Evolutionary conservation across 2,797 vertebrate species (phyloP).

Genomic region (Monodelphis domestica): DNA sequence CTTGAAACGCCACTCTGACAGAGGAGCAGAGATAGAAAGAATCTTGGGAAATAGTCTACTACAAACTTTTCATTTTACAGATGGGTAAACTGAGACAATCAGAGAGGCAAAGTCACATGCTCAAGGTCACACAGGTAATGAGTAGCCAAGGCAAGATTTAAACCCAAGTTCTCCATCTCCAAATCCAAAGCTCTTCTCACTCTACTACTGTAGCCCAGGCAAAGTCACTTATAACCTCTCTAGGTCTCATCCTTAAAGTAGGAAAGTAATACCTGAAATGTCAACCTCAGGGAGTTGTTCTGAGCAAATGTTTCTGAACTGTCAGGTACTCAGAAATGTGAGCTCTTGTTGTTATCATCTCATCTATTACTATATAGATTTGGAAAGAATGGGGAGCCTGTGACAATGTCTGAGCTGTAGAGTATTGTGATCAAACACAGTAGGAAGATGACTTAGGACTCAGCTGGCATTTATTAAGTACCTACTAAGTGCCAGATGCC

Average conservation of each 20-base stretch:
- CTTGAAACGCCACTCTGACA: not conserved
- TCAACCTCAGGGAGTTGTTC: not conserved
- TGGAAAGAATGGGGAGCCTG: not conserved
- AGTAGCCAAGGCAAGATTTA: not conserved
- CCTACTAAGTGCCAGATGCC: not conserved
- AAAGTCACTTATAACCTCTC: not conserved
- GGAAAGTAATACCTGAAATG: not conserved
- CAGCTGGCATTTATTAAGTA: not conserved
- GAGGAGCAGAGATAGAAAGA: not conserved
- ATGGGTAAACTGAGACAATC: not conserved
- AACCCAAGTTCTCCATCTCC: not conserved
- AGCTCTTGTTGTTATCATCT: not conserved
- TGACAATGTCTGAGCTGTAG: not conserved
- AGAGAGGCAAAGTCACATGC: not conserved
- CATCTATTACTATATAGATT: not conserved
- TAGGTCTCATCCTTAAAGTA: not conserved
- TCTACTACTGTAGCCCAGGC: not conserved
- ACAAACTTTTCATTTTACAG: not conserved
- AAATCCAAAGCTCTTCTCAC: not conserved
- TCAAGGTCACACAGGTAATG: not conserved
- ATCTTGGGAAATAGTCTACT: not conserved
- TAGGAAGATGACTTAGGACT: not conserved
- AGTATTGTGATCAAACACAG: not conserved
- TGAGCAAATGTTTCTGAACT: not conserved
- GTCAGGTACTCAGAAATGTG: not conserved